Evolutionary conservation across 2,113 vertebrate genomes (phyloP), one percentile per base, ranked within the genome.

Genomic region (Boulengeromyrus knoepffleri): DNA sequence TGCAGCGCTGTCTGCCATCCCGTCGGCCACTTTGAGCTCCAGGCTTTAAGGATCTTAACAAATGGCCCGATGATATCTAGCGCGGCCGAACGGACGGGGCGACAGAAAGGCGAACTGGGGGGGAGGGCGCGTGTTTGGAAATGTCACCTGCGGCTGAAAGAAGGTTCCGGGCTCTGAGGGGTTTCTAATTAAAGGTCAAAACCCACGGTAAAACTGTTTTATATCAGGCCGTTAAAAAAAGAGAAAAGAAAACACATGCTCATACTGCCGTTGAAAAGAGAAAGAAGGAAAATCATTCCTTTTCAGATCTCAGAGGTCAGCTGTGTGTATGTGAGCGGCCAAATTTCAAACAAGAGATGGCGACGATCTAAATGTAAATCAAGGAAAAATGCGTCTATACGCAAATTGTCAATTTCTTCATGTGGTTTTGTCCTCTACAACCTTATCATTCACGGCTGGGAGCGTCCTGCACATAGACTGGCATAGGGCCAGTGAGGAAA

Each of bases 101-200:
- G 46, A 85, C 83, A 84, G 45, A 84, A 24, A 47, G 42, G 80
- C 42, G 0, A 84, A 45, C 42, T 42, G 80, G 80, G 42, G 36
- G 21, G 17, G 39, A 2, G 80, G 80, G 15, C 92, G 92, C 89
- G 90, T 95, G 94, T 96, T 95, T 95, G 94, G 94, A 96, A 96
- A 96, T 96, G 94, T 95, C 94, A 96, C 90, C 92, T 92, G 93
- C 93, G 92, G 94, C 94, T 93, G 93, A 95, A 94, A 92, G 89
- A 88, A 92, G 93, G 94, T 94, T 92, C 89, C 89, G 9, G 47
- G 87, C 91, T 89, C 87, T 91, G 93, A 93, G 93, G 89, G 93
- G 94, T 95, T 94, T 94, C 94, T 95, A 96, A 95, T 96, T 95
- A 96, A 96, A 96, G 95, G 96, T 96, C 96, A 96, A 87, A 91